phyloP scores from a whole-genome alignment of 2,888 invertebrate species.

The Tipula helvola region DNA sequence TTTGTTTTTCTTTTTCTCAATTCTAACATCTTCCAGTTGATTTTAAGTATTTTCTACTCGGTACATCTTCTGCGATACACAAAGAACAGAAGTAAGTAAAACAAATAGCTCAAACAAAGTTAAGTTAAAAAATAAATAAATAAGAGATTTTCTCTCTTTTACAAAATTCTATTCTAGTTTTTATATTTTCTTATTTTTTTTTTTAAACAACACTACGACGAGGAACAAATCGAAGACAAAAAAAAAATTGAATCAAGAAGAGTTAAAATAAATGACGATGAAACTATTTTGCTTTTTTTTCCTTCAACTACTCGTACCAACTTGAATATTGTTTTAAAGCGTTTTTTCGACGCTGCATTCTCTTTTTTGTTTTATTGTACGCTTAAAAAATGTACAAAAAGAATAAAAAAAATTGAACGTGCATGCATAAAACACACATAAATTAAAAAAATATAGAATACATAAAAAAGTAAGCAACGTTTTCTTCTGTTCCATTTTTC shows the following conservation, averaged over 20 bases:
- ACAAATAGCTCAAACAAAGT: not conserved
- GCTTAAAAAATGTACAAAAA: not conserved
- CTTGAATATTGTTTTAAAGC: not conserved
- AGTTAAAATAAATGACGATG: not conserved
- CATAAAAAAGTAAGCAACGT: not conserved
- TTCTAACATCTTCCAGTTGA: not conserved
- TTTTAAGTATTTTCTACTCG: not conserved
- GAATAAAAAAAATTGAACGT: not conserved
- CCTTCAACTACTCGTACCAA: not conserved
- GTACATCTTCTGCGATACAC: not conserved
- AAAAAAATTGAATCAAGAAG: not conserved
- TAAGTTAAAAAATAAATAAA: not conserved
- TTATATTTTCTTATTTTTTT: not conserved
- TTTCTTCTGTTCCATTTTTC: not conserved
- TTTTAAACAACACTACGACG: not conserved
- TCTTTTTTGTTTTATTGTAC: not conserved
- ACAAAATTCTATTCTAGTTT: not conserved
- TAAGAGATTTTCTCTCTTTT: not conserved
- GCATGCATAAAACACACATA: not conserved
- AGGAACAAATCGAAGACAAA: not conserved
- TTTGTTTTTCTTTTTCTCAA: not conserved
- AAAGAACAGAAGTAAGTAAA: not conserved
- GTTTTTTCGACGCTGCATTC: not conserved
- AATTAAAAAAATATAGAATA: not conserved
- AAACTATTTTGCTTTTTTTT: not conserved